These are phyloP conservation scores for Pycnonotus jocosus DNA, from an alignment of 2,113 vertebrate species.

Conservation along the genomic window DNA sequence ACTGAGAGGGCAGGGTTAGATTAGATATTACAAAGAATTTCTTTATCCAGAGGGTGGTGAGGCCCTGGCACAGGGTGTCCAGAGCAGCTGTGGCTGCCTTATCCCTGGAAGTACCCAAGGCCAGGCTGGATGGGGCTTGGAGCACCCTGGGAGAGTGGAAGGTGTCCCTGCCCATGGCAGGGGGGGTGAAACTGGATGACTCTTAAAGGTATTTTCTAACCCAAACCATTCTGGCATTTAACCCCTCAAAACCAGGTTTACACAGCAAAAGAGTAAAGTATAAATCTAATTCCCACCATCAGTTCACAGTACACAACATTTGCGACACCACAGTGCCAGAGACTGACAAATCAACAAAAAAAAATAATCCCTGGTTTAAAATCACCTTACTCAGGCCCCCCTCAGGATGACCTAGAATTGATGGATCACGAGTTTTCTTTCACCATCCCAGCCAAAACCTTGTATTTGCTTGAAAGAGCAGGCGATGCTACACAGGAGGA, in stretches of 20 bases:
- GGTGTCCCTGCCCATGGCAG: not conserved
- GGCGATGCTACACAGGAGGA: not conserved
- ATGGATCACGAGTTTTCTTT: not conserved
- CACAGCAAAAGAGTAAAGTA: not conserved
- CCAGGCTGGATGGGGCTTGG: rapidly evolving
- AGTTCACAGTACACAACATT: not conserved
- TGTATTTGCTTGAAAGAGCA: not conserved
- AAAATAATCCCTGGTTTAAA: not conserved
- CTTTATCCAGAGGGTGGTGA: not conserved
- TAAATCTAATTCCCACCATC: not conserved
- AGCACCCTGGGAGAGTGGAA: not conserved
- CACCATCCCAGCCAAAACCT: not conserved
- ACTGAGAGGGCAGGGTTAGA: not conserved
- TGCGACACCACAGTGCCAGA: rapidly evolving
- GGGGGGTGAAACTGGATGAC: not conserved
- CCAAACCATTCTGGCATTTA: not conserved
- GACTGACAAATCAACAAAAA: not conserved
- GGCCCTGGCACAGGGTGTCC: not conserved
- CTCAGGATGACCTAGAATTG: not conserved
- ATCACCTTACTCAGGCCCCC: not conserved
- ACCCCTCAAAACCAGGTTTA: not conserved
- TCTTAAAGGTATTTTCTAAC: not conserved
- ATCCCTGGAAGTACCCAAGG: not conserved
- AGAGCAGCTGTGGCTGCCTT: not conserved
- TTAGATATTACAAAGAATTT: not conserved